Conservation (phyloP, 1,140 invertebrate species). For the Streblospio benedicti region DNA sequence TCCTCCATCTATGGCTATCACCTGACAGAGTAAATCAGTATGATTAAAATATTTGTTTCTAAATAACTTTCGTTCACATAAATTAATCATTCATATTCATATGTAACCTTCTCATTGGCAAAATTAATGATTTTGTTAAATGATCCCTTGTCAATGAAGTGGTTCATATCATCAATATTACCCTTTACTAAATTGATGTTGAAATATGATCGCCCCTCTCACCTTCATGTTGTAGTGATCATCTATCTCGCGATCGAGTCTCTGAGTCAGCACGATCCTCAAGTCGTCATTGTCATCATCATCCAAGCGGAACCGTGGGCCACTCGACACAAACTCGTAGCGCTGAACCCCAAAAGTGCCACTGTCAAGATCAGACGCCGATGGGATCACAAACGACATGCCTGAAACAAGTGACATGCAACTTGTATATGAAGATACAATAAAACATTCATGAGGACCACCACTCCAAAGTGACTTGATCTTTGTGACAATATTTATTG, state of each 20-base stretch:
- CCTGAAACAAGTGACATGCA: neutral
- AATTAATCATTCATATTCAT: neutral
- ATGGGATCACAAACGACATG: neutral
- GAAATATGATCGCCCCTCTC: neutral
- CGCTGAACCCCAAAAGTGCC: neutral
- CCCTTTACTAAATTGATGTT: neutral
- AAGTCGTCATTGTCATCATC: neutral
- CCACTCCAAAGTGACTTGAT: no score
- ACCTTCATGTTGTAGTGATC: constrained; percentile 2
- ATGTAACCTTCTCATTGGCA: neutral
- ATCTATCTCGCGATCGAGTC: constrained; percentile 10
- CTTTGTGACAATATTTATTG: no score
- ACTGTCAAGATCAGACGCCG: constrained; percentile 11
- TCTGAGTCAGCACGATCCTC: constrained; percentile 12
- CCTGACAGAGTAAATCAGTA: neutral
- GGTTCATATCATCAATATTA: neutral
- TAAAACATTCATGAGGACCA: no score
- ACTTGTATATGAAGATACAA: no score
- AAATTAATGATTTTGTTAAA: neutral
- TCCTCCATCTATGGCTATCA: constrained; percentile 6
- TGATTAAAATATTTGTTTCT: neutral
- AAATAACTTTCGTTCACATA: neutral
- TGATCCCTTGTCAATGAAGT: neutral
- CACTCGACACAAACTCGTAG: neutral
- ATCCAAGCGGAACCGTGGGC: neutral